Base-by-base conservation (phyloP, 2,888 invertebrate genomes). In the Carterocephalus palaemon region DNA sequence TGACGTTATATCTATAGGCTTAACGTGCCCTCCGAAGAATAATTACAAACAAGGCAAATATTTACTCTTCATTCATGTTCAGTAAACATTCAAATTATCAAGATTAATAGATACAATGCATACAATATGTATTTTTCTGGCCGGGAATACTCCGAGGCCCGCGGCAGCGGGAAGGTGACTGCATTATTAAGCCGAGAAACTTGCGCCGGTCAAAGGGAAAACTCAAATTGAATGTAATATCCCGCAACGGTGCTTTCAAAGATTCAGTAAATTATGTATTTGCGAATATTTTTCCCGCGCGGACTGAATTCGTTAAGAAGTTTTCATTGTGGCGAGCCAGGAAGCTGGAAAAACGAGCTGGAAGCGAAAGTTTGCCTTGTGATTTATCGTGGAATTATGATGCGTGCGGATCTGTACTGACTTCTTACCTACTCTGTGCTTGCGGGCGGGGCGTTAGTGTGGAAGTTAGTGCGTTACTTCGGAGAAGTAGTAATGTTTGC, bases 221-320 rank as follows among this genome's bases (percentile, higher is more conserved):
- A 36, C 36, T 36, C 23, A 23, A 36, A 36, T 36, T 23, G 23
- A 36, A 36, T 24, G 24, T 36, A 24, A 36, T 36, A 23, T 9
- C 36, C 36, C 16, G 9, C 15, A 8, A 26, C 34, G 15, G 16
- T 10, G 16, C 36, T 23, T 37, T n/a, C 36, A 10, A 26, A 37
- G 15, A 37, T 37, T 26, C 24, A 24, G 36, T 24, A 37, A 37
- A n/a, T n/a, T n/a, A n/a, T n/a, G 36, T 37, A 58, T 59, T 54
- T 41, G 56, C 58, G 59, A 59, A 59, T 48, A 54, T 50, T 48
- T 51, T 51, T 53, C 47, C 46, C 42, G 50, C 46, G 47, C 60
- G 57, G 64, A 64, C 59, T 49, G 59, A 62, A 68, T 69, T 65
- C 63, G 61, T 59, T 62, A 62, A 58, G 58, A 60, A 54, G 43